Evolutionary conservation across 64 coral and sea anemone species (phyloP).

Genomic region (Acropora yongei): DNA sequence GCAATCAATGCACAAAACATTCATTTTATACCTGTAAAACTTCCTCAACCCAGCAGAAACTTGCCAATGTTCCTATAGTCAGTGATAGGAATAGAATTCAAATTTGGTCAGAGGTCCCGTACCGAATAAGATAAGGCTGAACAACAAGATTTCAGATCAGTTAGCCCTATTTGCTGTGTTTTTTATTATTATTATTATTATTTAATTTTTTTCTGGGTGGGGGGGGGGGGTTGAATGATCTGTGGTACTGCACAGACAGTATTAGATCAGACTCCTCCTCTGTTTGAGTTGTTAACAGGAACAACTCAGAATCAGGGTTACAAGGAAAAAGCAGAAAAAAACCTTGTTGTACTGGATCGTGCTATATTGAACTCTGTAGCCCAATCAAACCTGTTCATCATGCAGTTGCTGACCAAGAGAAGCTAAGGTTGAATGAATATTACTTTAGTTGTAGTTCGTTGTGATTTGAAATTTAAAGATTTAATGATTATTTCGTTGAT

Average conservation of each 20-base stretch:
- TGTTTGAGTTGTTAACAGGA: neutral
- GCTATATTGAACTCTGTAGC: slow-evolving; percentile 51
- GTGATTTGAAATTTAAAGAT: slow-evolving; percentile 28
- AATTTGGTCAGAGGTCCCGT: neutral
- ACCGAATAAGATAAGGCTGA: neutral
- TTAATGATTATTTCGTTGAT: slow-evolving; percentile 28
- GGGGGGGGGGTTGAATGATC: neutral
- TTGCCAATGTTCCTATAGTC: neutral
- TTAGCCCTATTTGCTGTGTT: neutral
- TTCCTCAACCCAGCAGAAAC: neutral
- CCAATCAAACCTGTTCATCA: slow-evolving; percentile 64
- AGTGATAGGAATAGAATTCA: neutral
- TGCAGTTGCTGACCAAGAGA: slow-evolving; percentile 57
- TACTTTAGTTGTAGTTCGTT: slow-evolving; percentile 27
- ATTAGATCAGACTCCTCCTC: neutral
- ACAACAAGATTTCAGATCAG: neutral
- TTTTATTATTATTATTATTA: neutral
- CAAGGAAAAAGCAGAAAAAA: neutral
- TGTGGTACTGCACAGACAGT: neutral
- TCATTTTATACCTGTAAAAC: neutral
- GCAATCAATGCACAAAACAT: neutral
- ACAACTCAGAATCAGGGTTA: neutral
- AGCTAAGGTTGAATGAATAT: slow-evolving; percentile 18
- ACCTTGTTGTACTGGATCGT: neutral
- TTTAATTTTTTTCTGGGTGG: no score